Conservation (phyloP, 2,888 invertebrate genomes). For the Caradrina clavipalpis region DNA sequence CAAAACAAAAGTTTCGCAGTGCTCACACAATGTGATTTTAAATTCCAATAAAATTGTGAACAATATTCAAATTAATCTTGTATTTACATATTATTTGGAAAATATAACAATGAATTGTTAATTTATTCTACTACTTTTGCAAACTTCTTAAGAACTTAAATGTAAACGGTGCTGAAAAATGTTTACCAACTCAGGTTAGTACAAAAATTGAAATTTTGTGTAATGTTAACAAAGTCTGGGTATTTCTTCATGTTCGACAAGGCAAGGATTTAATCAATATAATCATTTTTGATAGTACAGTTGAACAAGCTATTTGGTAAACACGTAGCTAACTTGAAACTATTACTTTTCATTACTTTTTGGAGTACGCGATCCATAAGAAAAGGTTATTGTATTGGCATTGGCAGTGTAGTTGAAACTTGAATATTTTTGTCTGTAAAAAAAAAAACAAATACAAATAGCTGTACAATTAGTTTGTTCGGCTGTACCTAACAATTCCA, state of each 20-base stretch:
- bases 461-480: no score
- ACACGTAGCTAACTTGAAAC: no score
- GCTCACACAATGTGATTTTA: slow-evolving; percentile 34
- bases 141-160: slow-evolving; percentile 20
- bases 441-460: no score
- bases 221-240: slow-evolving; percentile 7
- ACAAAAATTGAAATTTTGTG: slow-evolving; percentile 15
- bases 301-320: no score
- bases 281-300: not conserved
- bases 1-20: slow-evolving; percentile 29
- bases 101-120: slow-evolving; percentile 23
- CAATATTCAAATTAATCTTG: slow-evolving; percentile 24
- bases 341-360: no score
- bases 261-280: slow-evolving; percentile 9
- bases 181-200: slow-evolving; percentile 39
- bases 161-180: slow-evolving; percentile 29
- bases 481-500: no score
- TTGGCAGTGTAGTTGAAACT: no score
- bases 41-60: slow-evolving; percentile 29
- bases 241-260: slow-evolving; percentile 10
- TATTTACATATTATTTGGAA: slow-evolving; percentile 37
- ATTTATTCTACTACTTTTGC: slow-evolving; percentile 16
- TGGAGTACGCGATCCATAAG: no score
- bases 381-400: no score
- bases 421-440: no score